phyloP scores from a whole-genome alignment of 2,113 vertebrate species.

The Rattus rattus region DNA sequence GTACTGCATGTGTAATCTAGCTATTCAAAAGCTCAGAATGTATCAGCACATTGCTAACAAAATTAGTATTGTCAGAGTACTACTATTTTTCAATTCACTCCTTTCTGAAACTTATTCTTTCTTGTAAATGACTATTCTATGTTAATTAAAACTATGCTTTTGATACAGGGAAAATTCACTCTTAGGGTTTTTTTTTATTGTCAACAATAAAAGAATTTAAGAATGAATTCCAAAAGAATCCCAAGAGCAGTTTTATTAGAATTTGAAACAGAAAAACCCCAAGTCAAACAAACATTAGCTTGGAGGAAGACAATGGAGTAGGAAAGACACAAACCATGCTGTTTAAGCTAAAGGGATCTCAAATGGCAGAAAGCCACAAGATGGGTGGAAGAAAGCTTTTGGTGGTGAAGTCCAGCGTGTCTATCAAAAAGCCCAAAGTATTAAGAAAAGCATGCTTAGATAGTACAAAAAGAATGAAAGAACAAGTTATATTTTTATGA shows the following conservation, averaged over 20 bases:
- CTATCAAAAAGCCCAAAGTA: not conserved
- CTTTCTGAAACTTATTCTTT: not conserved
- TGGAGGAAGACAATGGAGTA: not conserved
- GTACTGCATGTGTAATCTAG: not conserved
- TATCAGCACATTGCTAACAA: slow-evolving; percentile 40
- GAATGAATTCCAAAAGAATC: not conserved
- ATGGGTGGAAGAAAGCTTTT: too few species aligned
- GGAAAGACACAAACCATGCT: too few species aligned
- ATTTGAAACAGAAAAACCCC: not conserved
- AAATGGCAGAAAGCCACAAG: not conserved
- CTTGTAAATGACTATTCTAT: slow-evolving; percentile 10
- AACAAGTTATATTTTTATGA: not conserved
- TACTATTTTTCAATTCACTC: not conserved
- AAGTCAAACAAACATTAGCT: not conserved
- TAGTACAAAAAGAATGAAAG: not conserved
- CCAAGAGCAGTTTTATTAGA: not conserved
- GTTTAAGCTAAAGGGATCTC: too few species aligned
- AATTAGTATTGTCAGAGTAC: slow-evolving; percentile 63
- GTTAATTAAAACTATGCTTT: not conserved
- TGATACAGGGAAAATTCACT: not conserved
- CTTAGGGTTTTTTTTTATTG: not conserved
- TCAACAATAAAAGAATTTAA: not conserved
- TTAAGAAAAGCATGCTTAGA: not conserved
- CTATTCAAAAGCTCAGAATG: slow-evolving; percentile 65
- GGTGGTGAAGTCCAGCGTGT: not conserved